These are phyloP conservation scores for Loxodonta africana DNA, from an alignment of 2,113 vertebrate genomes.

Conservation along the genomic window DNA sequence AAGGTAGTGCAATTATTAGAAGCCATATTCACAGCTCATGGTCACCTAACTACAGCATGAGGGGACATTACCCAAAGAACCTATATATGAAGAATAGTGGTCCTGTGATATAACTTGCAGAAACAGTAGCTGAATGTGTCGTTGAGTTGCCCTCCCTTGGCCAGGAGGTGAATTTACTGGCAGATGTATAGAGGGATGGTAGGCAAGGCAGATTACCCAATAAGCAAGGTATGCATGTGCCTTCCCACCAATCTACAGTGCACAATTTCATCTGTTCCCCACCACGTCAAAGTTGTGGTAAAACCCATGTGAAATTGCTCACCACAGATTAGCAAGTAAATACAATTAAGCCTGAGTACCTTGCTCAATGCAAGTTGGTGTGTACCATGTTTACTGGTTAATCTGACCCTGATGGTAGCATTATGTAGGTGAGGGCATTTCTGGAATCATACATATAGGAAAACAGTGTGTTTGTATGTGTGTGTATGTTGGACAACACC, in stretches of 20 bases:
- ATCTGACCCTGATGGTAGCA: background rate
- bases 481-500: background rate
- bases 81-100: conserved; percentile 13
- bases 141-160: background rate
- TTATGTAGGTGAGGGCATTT: conserved; percentile 40
- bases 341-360: too few species aligned
- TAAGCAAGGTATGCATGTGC: too few species aligned
- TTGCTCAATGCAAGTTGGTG: too few species aligned
- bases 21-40: background rate
- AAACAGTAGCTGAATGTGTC: background rate
- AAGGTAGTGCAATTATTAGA: conserved; percentile 48
- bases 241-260: too few species aligned
- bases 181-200: background rate
- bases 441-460: conserved; percentile 30
- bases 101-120: conserved; percentile 4
- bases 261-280: too few species aligned
- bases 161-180: conserved; percentile 37
- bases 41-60: background rate
- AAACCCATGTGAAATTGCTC: too few species aligned
- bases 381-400: too few species aligned
- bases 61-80: background rate
- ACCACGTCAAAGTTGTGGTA: too few species aligned
- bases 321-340: too few species aligned
- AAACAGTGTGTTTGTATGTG: conserved; percentile 38
- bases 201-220: too few species aligned